Percentiles rank a stretch among this genome's conserved stretches.
Evolutionary conservation across 2,888 invertebrate species (phyloP).

Genomic region (Salticus scenicus): DNA sequence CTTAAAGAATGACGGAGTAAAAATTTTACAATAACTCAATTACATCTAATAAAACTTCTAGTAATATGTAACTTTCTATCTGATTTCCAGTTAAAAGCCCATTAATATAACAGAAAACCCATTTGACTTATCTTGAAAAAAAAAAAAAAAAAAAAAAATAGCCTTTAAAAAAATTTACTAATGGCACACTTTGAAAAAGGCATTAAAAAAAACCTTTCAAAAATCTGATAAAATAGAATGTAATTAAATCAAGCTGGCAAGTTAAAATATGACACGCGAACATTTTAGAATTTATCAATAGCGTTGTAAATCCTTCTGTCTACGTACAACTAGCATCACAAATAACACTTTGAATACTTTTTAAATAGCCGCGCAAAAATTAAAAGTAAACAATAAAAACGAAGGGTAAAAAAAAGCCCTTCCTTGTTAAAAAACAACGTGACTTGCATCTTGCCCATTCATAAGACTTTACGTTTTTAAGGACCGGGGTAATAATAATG

Average conservation of each 20-base stretch:
- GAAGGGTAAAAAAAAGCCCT: neutral
- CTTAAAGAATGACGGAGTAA: neutral
- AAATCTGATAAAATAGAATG: too few species aligned
- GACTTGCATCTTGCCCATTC: slow-evolving; percentile 50
- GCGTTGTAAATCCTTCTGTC: neutral
- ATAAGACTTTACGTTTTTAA: slow-evolving; percentile 46
- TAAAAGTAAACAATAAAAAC: slow-evolving; percentile 1
- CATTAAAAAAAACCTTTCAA: too few species aligned
- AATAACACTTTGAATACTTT: slow-evolving; percentile 59
- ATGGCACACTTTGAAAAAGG: too few species aligned
- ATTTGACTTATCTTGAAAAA: neutral
- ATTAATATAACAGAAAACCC: neutral
- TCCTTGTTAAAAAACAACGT: slow-evolving; percentile 55
- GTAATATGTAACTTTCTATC: neutral
- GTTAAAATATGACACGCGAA: neutral
- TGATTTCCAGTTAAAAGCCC: neutral
- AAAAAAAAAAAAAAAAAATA: neutral
- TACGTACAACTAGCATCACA: too few species aligned
- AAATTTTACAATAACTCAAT: neutral
- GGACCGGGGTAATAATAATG: slow-evolving; percentile 56
- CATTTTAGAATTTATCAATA: neutral
- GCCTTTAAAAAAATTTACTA: neutral
- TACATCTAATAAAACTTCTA: neutral
- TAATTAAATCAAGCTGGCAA: neutral
- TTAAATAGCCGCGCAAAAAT: slow-evolving; percentile 32